Percentiles rank a stretch among this genome's conserved stretches.
Evolutionary conservation across 2,797 vertebrate species (phyloP).

Genomic region (Tokudaia muenninki): DNA sequence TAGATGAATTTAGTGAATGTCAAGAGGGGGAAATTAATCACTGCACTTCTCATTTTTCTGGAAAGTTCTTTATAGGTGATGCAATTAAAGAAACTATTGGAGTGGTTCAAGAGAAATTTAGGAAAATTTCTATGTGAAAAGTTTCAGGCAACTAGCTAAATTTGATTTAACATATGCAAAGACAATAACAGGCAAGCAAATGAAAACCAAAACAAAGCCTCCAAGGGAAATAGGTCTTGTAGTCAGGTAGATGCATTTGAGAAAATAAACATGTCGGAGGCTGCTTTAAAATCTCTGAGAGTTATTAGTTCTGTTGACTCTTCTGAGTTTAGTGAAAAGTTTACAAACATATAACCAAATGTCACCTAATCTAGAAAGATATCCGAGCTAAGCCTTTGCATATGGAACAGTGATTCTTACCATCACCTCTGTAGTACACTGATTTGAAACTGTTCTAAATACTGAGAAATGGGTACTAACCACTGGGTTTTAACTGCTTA

Average conservation of each 20-base stretch:
- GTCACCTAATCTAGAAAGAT: constrained; percentile 2
- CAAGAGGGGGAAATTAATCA: neutral
- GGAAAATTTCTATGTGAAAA: neutral
- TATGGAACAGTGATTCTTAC: neutral
- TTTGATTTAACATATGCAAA: constrained; percentile 36
- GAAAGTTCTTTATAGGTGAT: constrained; percentile 15
- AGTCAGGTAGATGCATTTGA: neutral
- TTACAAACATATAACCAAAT: neutral
- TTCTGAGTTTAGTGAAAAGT: neutral
- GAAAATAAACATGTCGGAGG: neutral
- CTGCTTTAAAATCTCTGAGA: neutral
- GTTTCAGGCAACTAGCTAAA: neutral
- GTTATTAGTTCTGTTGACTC: neutral
- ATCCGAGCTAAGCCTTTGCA: neutral
- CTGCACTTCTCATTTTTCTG: neutral
- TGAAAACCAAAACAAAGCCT: neutral
- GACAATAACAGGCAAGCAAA: neutral
- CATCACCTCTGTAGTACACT: neutral
- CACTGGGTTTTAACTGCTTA: neutral
- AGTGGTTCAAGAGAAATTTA: constrained; percentile 6
- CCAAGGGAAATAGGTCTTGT: neutral
- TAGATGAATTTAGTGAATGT: neutral
- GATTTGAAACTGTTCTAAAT: constrained; percentile 14
- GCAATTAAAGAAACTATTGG: neutral
- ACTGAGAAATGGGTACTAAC: neutral